These are phyloP conservation scores for Antigone vipio DNA, from an alignment of 2,113 vertebrate species.

Conservation along the genomic window DNA sequence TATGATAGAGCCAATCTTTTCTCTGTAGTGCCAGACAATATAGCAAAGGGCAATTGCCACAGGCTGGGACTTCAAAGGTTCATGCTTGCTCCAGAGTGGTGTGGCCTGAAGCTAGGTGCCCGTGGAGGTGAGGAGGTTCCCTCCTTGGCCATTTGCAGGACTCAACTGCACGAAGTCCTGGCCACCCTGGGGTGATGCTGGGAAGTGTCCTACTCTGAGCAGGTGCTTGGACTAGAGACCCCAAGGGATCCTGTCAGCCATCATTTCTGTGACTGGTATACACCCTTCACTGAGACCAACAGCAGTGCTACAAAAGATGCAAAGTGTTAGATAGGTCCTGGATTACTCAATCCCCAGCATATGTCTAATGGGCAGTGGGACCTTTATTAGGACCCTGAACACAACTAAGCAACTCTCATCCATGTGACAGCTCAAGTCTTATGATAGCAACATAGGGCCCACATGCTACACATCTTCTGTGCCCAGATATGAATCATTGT, in stretches of 20 bases:
- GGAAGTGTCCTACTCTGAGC: background rate
- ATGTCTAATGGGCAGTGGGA: accelerated
- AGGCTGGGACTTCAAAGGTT: background rate
- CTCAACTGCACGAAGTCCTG: accelerated
- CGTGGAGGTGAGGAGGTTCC: background rate
- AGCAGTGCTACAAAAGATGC: background rate
- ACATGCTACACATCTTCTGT: background rate
- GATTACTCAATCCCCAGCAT: accelerated
- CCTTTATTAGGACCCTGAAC: background rate
- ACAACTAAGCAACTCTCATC: background rate
- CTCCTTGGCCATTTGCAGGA: background rate
- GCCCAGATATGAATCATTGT: background rate
- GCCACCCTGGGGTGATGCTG: background rate
- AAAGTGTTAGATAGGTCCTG: background rate
- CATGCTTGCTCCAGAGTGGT: background rate
- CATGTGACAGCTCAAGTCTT: background rate
- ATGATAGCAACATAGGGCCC: background rate
- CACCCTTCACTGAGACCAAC: background rate
- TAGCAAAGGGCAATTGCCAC: background rate
- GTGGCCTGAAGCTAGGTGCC: background rate
- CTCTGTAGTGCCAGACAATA: background rate
- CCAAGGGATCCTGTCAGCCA: background rate
- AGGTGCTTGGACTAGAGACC: background rate
- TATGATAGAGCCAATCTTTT: background rate
- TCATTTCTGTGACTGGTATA: background rate